These are phyloP conservation scores for Aphidius ervi DNA, from an alignment of 1,140 invertebrate species.

Conservation along the genomic window DNA sequence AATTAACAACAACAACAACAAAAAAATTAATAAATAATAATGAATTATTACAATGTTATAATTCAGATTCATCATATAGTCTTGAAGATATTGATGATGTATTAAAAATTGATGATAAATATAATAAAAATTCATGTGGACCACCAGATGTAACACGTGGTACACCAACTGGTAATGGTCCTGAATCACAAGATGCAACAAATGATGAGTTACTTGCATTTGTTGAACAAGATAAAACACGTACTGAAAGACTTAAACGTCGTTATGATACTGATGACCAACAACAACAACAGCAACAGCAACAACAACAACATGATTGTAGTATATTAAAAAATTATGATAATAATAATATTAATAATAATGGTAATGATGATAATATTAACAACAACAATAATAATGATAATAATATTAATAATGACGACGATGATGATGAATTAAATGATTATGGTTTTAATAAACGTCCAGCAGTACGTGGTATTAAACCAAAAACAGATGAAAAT, in stretches of 20 bases:
- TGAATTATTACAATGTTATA: slow-evolving; percentile 51
- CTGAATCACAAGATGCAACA: slow-evolving; percentile 37
- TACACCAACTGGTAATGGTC: slow-evolving; percentile 51
- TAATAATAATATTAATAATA: background rate
- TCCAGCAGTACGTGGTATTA: slow-evolving; percentile 76
- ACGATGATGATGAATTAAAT: slow-evolving; percentile 77
- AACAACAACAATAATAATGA: background rate
- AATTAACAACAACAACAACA: slow-evolving; percentile 55
- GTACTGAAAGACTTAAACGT: slow-evolving; percentile 76
- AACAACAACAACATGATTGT: no score
- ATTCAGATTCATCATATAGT: slow-evolving; percentile 58
- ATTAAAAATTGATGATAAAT: slow-evolving; percentile 50
- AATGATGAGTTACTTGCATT: slow-evolving; percentile 77
- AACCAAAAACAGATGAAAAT: slow-evolving; percentile 64
- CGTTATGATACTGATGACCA: slow-evolving; percentile 57
- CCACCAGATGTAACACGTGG: slow-evolving; percentile 73
- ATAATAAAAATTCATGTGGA: slow-evolving; percentile 53
- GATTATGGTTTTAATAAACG: slow-evolving; percentile 86
- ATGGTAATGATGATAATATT: background rate
- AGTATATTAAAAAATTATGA: background rate
- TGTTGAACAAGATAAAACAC: slow-evolving; percentile 74
- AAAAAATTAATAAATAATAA: slow-evolving; percentile 23
- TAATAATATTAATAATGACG: slow-evolving; percentile 39
- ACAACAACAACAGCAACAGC: background rate
- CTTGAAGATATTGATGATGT: slow-evolving; percentile 65